Evolutionary conservation across 2,113 vertebrate genomes (phyloP).

Genomic region (Menidia beryllina): DNA sequence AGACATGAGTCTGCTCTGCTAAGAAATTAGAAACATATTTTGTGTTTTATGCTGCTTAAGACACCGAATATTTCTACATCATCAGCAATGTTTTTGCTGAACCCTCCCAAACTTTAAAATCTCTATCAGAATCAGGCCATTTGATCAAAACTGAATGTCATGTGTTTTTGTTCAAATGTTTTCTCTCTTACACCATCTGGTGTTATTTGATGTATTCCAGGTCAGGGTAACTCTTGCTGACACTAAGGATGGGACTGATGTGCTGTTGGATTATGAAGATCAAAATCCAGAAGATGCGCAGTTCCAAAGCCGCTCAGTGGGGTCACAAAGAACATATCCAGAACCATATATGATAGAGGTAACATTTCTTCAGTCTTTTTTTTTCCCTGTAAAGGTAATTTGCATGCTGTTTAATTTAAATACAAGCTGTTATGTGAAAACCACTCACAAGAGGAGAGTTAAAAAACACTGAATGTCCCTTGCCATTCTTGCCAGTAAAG

Average conservation of each 20-base stretch:
- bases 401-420: background rate
- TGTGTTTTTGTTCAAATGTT: background rate
- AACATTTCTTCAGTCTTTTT: constrained; percentile 27
- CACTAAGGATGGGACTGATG: constrained; percentile 86
- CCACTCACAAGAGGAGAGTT: constrained; percentile 22
- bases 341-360: constrained; percentile 61
- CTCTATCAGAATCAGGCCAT: constrained; percentile 24
- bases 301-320: constrained; percentile 82
- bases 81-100: constrained; percentile 60
- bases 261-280: constrained; percentile 85
- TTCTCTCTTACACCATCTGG: background rate
- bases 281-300: constrained; percentile 86
- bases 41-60: constrained; percentile 47
- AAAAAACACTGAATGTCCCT: constrained; percentile 48
- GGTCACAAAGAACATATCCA: constrained; percentile 62
- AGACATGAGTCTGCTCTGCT: constrained; percentile 40
- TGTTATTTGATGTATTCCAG: constrained; percentile 75
- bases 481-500: constrained; percentile 60
- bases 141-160: constrained; percentile 2
- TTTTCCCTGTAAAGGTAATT: background rate
- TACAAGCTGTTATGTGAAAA: constrained; percentile 20
- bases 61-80: constrained; percentile 63
- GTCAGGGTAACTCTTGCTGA: constrained; percentile 86
- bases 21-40: constrained; percentile 60
- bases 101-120: constrained; percentile 15